Evolutionary conservation across 2,113 vertebrate genomes (phyloP).

Genomic region (Mastomys natalensis): DNA sequence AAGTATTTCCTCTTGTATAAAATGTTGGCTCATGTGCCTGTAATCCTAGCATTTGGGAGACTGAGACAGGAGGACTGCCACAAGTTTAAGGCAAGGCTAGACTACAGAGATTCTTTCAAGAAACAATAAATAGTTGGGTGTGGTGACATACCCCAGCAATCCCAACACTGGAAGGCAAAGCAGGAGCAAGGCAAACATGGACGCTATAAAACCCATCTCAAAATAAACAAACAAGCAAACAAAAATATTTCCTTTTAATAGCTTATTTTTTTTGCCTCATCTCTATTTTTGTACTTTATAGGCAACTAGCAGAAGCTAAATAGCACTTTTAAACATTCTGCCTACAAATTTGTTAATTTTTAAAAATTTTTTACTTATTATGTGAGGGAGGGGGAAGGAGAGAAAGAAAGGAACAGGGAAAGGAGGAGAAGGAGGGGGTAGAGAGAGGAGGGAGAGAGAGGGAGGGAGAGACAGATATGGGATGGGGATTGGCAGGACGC

Average conservation of each 20-base stretch:
- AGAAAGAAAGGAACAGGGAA: background rate
- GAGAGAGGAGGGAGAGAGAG: background rate
- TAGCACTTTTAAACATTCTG: conserved; percentile 41
- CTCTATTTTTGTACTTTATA: conserved; percentile 17
- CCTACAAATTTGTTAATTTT: conserved; percentile 50
- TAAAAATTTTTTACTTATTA: background rate
- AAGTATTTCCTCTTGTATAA: conserved; percentile 35
- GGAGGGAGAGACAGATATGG: background rate
- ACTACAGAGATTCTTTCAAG: background rate
- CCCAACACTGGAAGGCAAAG: background rate
- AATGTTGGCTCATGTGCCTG: background rate
- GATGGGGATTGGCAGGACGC: background rate
- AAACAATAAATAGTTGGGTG: background rate
- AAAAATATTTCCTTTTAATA: conserved; percentile 36
- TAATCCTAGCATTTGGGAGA: background rate
- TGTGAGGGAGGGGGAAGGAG: background rate
- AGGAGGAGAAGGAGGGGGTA: no score
- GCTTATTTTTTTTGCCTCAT: conserved; percentile 10
- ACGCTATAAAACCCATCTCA: background rate
- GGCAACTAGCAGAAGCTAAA: background rate
- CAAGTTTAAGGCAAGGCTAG: background rate
- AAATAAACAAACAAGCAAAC: background rate
- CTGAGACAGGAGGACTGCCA: background rate
- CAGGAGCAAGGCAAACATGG: background rate
- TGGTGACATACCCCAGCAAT: background rate